Evolutionary conservation across 1,140 invertebrate species (phyloP).

Genomic region (Pectinophora gossypiella): DNA sequence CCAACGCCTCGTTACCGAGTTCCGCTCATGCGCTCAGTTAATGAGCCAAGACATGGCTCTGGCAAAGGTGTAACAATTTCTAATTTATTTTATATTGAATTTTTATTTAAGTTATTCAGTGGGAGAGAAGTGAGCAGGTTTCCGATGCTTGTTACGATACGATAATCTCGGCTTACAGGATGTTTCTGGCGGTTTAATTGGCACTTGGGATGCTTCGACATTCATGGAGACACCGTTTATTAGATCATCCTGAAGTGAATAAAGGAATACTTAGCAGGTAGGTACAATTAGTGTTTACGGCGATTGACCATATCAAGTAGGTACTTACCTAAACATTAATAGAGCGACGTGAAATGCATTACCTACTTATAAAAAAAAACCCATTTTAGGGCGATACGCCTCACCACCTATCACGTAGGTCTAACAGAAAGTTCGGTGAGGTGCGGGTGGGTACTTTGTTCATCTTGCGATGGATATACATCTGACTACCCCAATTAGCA

Average conservation of each 20-base stretch:
- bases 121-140: slow-evolving; percentile 56
- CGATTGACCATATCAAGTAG: no score
- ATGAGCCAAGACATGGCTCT: slow-evolving; percentile 35
- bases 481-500: no score
- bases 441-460: no score
- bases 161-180: slow-evolving; percentile 69
- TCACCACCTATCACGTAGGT: no score
- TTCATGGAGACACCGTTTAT: slow-evolving; percentile 50
- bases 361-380: no score
- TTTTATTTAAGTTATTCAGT: slow-evolving; percentile 70
- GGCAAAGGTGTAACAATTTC: slow-evolving; percentile 42
- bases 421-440: no score
- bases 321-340: no score
- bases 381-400: no score
- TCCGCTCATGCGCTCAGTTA: slow-evolving; percentile 27
- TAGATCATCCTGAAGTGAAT: slow-evolving; percentile 12
- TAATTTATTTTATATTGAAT: slow-evolving; percentile 64
- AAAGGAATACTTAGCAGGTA: no score
- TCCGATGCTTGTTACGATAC: slow-evolving; percentile 63
- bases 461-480: no score
- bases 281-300: background rate
- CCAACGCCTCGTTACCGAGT: slow-evolving; percentile 16
- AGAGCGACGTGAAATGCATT: no score
- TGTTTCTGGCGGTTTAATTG: slow-evolving; percentile 67
- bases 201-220: slow-evolving; percentile 48